Evolutionary conservation across 2,113 vertebrate genomes (phyloP), one percentile per base, ranked within the genome.

Genomic region (Myanophis thanlyinensis): DNA sequence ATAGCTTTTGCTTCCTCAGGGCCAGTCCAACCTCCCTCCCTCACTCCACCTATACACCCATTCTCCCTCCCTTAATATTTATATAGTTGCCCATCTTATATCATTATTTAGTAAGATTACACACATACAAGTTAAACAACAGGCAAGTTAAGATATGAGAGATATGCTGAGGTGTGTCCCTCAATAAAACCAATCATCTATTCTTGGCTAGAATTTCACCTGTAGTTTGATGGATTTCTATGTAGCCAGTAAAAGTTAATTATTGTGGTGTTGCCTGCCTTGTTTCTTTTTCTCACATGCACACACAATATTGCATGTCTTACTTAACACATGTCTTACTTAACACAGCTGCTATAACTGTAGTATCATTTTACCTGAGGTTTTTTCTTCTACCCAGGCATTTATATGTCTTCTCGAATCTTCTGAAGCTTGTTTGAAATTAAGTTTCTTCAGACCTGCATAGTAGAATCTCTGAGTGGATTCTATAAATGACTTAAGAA

Each of bases 321-420:
- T 73, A 6, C n/a, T n/a, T n/a, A n/a, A n/a, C n/a, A n/a, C n/a
- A n/a, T n/a, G n/a, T n/a, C n/a, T n/a, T n/a, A n/a, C 62, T 73
- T 8, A 80, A 35, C 20, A 6, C n/a, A 80, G 15, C 15, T 67
- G 6, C 62, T 80, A 80, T 80, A 80, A 80, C n/a, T 80, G n/a
- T 35, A 62, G 30, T 13, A 62, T n/a, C n/a, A n/a, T 62, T 62
- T 97, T 92, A 99, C 99, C 98, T 94, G 98, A 98, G 0, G 99
- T 99, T 96, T 97, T 98, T 85, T 98, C 93, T 90, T 98, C 96
- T 13, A 99, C 99, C 99, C 99, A 99, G 93, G 35, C 85, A 84
- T 99, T 99, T 94, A 99, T 99, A 92, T 98, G 97, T 1, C 90
- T 96, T 92, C 98, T 97, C 95, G 97, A 97, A 4, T 95, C 96